These are phyloP conservation scores for Coregonus ussuriensis DNA, from an alignment of 2,797 vertebrate genomes.

Conservation along the genomic window DNA sequence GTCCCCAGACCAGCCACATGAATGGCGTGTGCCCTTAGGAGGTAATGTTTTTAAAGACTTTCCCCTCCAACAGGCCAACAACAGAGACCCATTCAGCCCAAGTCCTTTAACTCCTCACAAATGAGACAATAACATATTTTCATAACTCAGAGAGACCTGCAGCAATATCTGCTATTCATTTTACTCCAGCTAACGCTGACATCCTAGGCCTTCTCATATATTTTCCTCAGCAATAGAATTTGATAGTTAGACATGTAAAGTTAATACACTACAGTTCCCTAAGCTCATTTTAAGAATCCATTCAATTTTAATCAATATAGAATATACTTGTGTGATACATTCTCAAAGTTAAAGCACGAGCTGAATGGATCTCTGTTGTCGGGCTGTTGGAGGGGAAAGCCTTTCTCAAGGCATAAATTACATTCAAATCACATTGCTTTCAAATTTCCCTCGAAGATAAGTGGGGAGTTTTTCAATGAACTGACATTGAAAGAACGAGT, in stretches of 20 bases:
- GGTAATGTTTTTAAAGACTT: conserved; percentile 67
- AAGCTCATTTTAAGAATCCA: conserved; percentile 49
- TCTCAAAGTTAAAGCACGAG: no score
- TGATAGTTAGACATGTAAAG: conserved; percentile 40
- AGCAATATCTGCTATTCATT: conserved; percentile 34
- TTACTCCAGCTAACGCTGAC: background rate
- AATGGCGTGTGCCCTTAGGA: conserved; percentile 40
- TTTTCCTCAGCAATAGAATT: conserved; percentile 40
- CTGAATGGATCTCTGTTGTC: no score
- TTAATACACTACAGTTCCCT: conserved; percentile 23
- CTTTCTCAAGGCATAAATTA: no score
- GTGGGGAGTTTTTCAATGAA: no score
- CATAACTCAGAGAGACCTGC: conserved; percentile 47
- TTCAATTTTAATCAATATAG: conserved; percentile 31
- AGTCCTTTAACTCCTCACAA: conserved; percentile 49
- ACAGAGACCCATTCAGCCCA: conserved; percentile 10
- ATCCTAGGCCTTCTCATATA: conserved; percentile 30
- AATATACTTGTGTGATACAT: no score
- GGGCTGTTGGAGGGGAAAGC: no score
- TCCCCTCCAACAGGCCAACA: conserved; percentile 43
- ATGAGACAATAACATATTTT: conserved; percentile 52
- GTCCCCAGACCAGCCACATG: conserved; percentile 33
- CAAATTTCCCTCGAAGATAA: no score
- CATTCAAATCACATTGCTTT: no score
- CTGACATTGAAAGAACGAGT: no score